Conservation (phyloP, 2,888 invertebrate species). For the Agelastica alni region DNA sequence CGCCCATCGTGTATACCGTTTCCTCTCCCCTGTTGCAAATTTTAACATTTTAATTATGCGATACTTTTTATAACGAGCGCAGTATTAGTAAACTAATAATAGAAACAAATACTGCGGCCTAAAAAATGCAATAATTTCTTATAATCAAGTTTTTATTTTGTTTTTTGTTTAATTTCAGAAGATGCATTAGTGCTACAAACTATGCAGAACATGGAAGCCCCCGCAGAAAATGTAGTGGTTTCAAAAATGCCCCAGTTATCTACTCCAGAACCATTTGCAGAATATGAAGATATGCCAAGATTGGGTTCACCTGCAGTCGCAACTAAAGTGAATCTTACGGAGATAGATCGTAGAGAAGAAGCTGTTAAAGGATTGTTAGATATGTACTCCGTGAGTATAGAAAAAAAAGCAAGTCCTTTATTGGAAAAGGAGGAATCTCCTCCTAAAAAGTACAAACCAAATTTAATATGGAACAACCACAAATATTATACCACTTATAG, state of each 20-base stretch:
- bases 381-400: conserved; percentile 21
- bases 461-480: conserved; percentile 41
- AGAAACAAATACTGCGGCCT: too few species aligned
- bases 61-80: too few species aligned
- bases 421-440: conserved; percentile 17
- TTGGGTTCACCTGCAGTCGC: conserved; percentile 30
- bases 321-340: conserved; percentile 9
- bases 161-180: too few species aligned
- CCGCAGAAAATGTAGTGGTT: neutral
- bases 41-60: too few species aligned
- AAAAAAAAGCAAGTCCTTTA: conserved; percentile 6
- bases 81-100: too few species aligned
- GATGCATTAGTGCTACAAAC: neutral
- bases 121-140: too few species aligned
- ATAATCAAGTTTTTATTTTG: too few species aligned
- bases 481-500: conserved; percentile 51
- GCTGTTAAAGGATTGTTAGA: conserved; percentile 18
- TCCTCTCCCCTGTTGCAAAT: too few species aligned
- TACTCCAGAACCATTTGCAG: conserved; percentile 30
- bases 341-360: conserved; percentile 12
- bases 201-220: neutral
- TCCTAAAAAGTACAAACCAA: conserved; percentile 37
- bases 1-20: too few species aligned
- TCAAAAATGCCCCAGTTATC: conserved; percentile 36
- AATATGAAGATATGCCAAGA: conserved; percentile 40